These are phyloP conservation scores for Stylophora pistillata DNA, from an alignment of 64 coral and sea anemone genomes.

Conservation along the genomic window DNA sequence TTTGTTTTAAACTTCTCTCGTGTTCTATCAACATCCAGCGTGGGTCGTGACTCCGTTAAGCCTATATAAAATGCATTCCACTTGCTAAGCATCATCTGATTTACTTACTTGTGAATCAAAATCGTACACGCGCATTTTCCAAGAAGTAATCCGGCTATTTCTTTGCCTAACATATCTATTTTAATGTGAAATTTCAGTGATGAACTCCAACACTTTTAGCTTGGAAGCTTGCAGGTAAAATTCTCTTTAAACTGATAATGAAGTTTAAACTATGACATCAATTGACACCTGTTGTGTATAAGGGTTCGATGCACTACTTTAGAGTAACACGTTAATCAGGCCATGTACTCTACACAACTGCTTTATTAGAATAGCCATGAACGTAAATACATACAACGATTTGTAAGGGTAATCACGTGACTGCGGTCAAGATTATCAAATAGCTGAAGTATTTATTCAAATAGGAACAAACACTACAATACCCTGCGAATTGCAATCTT, in stretches of 20 bases:
- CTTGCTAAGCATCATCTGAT: neutral
- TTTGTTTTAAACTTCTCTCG: too few species aligned
- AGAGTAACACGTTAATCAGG: neutral
- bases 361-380: too few species aligned
- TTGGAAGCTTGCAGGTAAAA: constrained; percentile 85
- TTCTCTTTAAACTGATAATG: neutral
- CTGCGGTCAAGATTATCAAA: too few species aligned
- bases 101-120: neutral
- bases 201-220: constrained; percentile 76
- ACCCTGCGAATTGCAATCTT: neutral
- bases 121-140: neutral
- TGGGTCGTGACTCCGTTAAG: too few species aligned
- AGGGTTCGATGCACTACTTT: neutral
- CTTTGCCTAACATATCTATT: neutral
- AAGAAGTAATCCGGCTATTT: neutral
- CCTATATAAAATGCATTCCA: too few species aligned
- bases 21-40: too few species aligned
- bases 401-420: too few species aligned
- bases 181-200: constrained; percentile 32
- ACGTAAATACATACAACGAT: too few species aligned
- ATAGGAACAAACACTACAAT: too few species aligned
- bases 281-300: neutral
- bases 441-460: too few species aligned
- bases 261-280: too few species aligned
- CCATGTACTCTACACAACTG: neutral